Conservation (phyloP, 2,888 invertebrate genomes). For the Sphecodes monilicornis region DNA sequence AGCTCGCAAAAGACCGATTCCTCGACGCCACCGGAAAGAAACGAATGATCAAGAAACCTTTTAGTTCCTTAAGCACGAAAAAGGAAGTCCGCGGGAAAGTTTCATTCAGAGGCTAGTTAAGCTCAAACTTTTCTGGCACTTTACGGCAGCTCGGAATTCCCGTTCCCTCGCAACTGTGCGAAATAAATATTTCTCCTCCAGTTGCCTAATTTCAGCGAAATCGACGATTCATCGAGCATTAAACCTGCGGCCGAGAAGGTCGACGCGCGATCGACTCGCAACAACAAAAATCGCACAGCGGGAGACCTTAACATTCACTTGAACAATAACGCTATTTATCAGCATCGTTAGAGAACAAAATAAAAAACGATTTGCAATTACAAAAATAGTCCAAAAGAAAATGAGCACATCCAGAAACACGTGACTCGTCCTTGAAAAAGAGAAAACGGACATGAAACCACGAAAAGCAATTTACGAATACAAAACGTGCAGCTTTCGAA, state of each 20-base stretch:
- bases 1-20: constrained; percentile 12
- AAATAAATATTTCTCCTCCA: constrained; percentile 16
- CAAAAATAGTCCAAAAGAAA: background rate
- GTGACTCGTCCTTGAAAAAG: background rate
- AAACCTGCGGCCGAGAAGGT: background rate
- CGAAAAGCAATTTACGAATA: background rate
- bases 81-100: constrained; percentile 41
- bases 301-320: background rate
- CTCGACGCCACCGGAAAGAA: background rate
- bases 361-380: no score
- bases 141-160: constrained; percentile 39
- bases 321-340: background rate
- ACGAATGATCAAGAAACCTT: constrained; percentile 13
- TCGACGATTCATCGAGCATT: constrained; percentile 1
- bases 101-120: constrained; percentile 42
- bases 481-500: background rate
- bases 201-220: background rate
- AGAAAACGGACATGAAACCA: background rate
- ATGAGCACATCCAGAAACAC: background rate
- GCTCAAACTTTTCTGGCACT: constrained; percentile 37
- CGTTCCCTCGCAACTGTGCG: background rate
- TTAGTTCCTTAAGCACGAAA: constrained; percentile 18
- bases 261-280: background rate
- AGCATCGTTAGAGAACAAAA: background rate
- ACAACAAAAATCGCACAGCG: background rate